These are phyloP conservation scores for Pangasius macronema DNA, from an alignment of 2,797 vertebrate genomes.

Conservation along the genomic window DNA sequence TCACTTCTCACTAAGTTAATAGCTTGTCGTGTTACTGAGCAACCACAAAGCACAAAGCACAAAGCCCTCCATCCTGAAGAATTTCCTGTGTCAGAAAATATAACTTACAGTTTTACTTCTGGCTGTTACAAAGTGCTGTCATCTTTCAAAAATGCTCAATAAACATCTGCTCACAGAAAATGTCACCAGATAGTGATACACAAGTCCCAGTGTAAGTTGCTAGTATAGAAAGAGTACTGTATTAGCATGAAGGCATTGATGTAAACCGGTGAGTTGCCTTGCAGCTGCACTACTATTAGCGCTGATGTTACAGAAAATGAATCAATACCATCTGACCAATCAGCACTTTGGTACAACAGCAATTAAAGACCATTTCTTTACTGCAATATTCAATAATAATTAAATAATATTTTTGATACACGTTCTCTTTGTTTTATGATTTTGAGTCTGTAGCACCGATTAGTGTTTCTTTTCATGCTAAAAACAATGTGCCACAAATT, in stretches of 20 bases:
- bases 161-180: neutral
- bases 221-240: neutral
- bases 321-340: neutral
- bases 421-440: neutral
- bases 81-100: neutral
- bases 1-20: no score
- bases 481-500: neutral
- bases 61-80: neutral
- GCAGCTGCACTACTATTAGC: neutral
- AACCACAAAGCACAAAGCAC: neutral
- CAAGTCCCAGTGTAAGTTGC: neutral
- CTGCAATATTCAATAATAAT: neutral
- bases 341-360: neutral
- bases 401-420: neutral
- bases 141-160: neutral
- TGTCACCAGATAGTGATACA: neutral
- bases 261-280: neutral
- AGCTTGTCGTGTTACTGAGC: neutral
- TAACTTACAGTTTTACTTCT: neutral
- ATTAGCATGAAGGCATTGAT: neutral
- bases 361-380: neutral
- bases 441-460: neutral
- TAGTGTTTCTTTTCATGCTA: neutral
- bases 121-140: neutral
- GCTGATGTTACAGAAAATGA: neutral